Base-by-base conservation (phyloP, 1,140 invertebrate genomes). In the Tetranychus cinnabarinus region DNA sequence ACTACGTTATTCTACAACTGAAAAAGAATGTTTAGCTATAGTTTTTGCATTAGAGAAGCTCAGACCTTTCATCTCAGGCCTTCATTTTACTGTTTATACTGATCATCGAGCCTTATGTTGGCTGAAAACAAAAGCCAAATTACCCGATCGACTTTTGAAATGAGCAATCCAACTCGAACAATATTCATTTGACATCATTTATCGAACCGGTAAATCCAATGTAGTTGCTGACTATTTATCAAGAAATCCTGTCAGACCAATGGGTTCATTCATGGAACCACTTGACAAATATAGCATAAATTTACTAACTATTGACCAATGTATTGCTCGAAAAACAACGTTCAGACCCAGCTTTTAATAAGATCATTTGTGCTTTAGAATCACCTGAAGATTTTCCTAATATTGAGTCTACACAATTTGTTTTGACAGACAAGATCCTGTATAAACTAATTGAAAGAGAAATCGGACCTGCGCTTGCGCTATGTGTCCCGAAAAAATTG, bases 131-230 rank as follows among this genome's bases (percentile, higher is more conserved):
- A 57, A 57, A 35, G 35, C 33, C 15, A 36, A 42, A 57, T 8
- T 57, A 1, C 35, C 56, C 6, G 39, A 42, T 57, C 56, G 56
- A 1, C 47, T 69, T 23, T 58, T 55, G 10, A 47, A 64, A 39
- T 69, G 68, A 66, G 57, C 63, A 1, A 33, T 65, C 1, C 56
- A 65, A 50, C 48, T 69, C 13, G 42, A 65, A 48, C 58, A 66
- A 23, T 67, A 57, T 59, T 56, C 64, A 3, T 67, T 62, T 15
- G 56, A 62, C 5, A 61, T 68, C 1, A n/a, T n/a, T 2, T 52
- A 52, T 5, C 12, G 12, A 1, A 31, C 48, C 7, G 48, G 48
- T 1, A 52, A 52, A 52, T 31, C 48, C 7, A 52, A 52, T 23
- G 3, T 23, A 23, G 48, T 52, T 2, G 48, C 48, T 5, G 48